Evolutionary conservation across 2,888 invertebrate genomes (phyloP).

Genomic region (Troides oblongomaculatus): DNA sequence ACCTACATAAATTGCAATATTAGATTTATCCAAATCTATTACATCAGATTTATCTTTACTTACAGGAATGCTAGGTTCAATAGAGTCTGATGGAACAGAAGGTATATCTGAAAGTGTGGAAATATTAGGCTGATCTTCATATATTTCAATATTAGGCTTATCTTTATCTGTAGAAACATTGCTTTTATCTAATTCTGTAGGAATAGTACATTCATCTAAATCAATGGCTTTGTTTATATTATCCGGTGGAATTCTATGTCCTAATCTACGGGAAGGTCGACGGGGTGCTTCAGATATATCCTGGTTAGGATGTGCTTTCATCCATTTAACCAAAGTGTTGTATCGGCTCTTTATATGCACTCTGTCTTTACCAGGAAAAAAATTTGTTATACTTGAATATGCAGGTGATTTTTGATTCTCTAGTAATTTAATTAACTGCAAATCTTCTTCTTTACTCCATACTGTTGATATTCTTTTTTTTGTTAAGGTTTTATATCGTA

Average conservation of each 20-base stretch:
- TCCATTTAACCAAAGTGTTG: slow-evolving; percentile 72
- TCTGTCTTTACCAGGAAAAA: slow-evolving; percentile 78
- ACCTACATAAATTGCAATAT: no score
- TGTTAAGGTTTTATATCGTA: slow-evolving; percentile 78
- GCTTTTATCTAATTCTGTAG: no score
- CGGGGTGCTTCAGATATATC: slow-evolving; percentile 61
- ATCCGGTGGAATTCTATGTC: slow-evolving; percentile 48
- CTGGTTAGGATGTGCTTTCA: slow-evolving; percentile 67
- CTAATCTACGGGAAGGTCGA: slow-evolving; percentile 52
- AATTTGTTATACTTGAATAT: slow-evolving; percentile 68
- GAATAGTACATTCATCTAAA: no score
- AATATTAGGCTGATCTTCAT: no score
- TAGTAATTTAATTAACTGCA: slow-evolving; percentile 78
- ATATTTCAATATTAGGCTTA: no score
- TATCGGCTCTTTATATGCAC: slow-evolving; percentile 49
- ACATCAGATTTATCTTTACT: no score
- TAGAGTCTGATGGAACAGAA: no score
- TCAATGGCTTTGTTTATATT: slow-evolving; percentile 60
- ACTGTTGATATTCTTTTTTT: slow-evolving; percentile 61
- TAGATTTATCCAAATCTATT: no score
- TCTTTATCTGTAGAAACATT: no score
- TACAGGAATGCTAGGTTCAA: no score
- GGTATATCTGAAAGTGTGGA: no score
- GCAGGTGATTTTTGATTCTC: slow-evolving; percentile 60
- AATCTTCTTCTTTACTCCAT: slow-evolving; percentile 83